Conservation (phyloP, 2,888 invertebrate genomes). For the Himalopsyche japonica region DNA sequence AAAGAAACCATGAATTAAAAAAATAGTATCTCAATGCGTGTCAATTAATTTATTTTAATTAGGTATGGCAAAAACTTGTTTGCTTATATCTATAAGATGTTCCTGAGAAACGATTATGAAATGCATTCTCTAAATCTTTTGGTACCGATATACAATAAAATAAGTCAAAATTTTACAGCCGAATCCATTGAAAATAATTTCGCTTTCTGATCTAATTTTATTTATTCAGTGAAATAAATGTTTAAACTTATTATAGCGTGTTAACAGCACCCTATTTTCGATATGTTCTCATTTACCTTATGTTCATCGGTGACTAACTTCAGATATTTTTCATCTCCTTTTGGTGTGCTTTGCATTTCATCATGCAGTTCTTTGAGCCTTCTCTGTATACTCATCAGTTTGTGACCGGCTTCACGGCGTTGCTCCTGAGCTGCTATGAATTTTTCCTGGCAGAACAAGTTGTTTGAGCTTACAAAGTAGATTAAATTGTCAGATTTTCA, state of each 20-base stretch:
- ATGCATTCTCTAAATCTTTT: too few relatives aligned
- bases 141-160: too few relatives aligned
- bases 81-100: too few relatives aligned
- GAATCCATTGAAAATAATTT: too few relatives aligned
- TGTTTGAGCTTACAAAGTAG: background rate
- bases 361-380: slow-evolving; percentile 71
- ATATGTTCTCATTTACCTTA: slow-evolving; percentile 50
- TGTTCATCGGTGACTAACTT: slow-evolving; percentile 72
- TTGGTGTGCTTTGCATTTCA: slow-evolving; percentile 74
- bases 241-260: too few relatives aligned
- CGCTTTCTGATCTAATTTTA: too few relatives aligned
- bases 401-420: slow-evolving; percentile 64
- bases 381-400: slow-evolving; percentile 64
- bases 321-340: slow-evolving; percentile 77
- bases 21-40: background rate
- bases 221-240: too few relatives aligned
- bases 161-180: too few relatives aligned
- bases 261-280: too few relatives aligned
- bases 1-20: slow-evolving; percentile 9
- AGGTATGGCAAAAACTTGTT: too few relatives aligned
- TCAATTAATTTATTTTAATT: background rate
- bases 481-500: background rate
- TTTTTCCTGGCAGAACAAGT: slow-evolving; percentile 56
- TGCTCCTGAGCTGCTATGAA: slow-evolving; percentile 68
- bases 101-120: too few relatives aligned